A percentile compares a stretch with the other conserved stretches of the same genome.
Evolutionary conservation across 2,888 invertebrate genomes (phyloP).

Genomic region (Polylopha cassiicola): DNA sequence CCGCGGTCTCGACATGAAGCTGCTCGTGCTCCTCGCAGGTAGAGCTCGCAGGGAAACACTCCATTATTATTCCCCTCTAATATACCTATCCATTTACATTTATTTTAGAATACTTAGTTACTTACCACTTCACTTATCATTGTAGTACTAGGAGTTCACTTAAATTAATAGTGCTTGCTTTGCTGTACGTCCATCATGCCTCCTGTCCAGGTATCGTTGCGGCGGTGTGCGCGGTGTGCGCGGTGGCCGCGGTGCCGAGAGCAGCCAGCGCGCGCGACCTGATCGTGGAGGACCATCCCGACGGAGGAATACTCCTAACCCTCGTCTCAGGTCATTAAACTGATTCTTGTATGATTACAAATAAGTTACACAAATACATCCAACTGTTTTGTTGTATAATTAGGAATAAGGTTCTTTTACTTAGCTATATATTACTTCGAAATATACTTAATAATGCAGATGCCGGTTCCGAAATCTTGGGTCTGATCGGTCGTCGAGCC

Average conservation of each 20-base stretch:
- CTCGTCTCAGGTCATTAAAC: slow-evolving; percentile 35
- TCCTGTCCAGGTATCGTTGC: slow-evolving; percentile 41
- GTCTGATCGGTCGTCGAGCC: slow-evolving; percentile 51
- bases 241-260: slow-evolving; percentile 48
- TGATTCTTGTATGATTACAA: slow-evolving; percentile 2
- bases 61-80: no score
- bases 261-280: slow-evolving; percentile 33
- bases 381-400: no score
- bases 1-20: slow-evolving; percentile 42
- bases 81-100: neutral
- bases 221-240: slow-evolving; percentile 52
- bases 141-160: no score
- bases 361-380: no score
- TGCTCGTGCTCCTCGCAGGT: slow-evolving; percentile 56
- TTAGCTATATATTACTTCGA: neutral
- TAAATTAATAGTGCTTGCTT: no score
- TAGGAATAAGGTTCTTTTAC: no score
- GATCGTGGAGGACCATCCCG: slow-evolving; percentile 39
- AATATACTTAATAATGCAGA: slow-evolving; percentile 26
- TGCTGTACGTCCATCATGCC: no score
- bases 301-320: slow-evolving; percentile 41
- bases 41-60: no score
- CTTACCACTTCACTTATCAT: neutral
- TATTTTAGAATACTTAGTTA: neutral
- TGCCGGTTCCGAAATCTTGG: slow-evolving; percentile 35